phyloP scores from a whole-genome alignment of 2,113 vertebrate genomes.

The Pelodiscus sinensis region DNA sequence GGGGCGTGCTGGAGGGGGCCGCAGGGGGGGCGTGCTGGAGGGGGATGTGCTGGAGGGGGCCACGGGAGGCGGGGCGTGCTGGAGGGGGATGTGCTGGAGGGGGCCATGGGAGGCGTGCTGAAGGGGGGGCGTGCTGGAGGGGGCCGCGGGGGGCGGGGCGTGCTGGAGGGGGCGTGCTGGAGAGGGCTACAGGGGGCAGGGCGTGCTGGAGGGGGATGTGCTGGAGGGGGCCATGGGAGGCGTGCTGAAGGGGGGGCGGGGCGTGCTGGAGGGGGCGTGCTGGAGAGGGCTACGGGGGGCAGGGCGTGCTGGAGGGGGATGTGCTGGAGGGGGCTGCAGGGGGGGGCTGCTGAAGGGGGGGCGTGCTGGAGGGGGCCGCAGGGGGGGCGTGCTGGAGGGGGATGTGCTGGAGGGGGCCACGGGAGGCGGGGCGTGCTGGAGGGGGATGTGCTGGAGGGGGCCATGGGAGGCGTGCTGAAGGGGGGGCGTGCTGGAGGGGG shows the following conservation, averaged over 20 bases:
- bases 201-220: not conserved
- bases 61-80: no score
- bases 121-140: no score
- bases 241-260: no score
- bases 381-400: not conserved
- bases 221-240: not conserved
- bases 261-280: not conserved
- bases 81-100: not conserved
- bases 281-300: not conserved
- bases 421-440: no score
- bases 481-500: no score
- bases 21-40: not conserved
- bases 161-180: not conserved
- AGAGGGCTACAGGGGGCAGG: no score
- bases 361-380: no score
- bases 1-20: no score
- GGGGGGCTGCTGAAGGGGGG: no score
- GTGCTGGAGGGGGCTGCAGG: not conserved
- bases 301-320: not conserved
- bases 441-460: not conserved
- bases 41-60: not conserved
- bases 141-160: no score
- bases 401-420: not conserved
- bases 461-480: fast-evolving
- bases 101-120: not conserved